Evolutionary conservation across 1,140 invertebrate genomes (phyloP).

Genomic region (Ips nitidus): DNA sequence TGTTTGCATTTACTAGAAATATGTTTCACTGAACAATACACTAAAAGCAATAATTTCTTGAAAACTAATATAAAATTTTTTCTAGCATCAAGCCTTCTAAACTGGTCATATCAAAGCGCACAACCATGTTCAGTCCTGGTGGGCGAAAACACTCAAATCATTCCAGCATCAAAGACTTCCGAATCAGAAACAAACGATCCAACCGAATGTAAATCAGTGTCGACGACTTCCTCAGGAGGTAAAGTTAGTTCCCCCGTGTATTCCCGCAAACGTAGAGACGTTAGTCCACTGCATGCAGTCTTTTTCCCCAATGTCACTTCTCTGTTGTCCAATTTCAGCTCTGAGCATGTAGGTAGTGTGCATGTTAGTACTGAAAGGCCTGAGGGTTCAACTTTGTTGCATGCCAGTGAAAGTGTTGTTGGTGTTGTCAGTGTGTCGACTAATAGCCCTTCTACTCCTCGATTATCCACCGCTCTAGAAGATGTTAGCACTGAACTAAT

Average conservation of each 20-base stretch:
- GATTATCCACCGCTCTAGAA: not conserved
- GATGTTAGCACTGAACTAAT: not conserved
- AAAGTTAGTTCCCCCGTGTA: constrained; percentile 48
- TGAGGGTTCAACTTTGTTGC: constrained; percentile 31
- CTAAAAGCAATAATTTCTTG: too few species aligned
- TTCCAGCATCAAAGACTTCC: constrained; percentile 63
- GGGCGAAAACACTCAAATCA: constrained; percentile 68
- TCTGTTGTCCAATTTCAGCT: constrained; percentile 14
- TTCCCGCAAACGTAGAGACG: constrained; percentile 49
- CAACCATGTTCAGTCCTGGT: constrained; percentile 82
- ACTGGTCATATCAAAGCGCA: constrained; percentile 76
- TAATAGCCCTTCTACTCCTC: constrained; percentile 17
- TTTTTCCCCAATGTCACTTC: constrained; percentile 39
- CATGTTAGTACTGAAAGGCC: constrained; percentile 42
- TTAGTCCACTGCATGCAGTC: constrained; percentile 45
- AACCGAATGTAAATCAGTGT: constrained; percentile 56
- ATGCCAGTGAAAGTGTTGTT: constrained; percentile 23
- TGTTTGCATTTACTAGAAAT: too few species aligned
- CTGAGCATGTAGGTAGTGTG: constrained; percentile 41
- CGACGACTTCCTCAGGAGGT: constrained; percentile 63
- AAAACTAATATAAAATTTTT: constrained; percentile 37
- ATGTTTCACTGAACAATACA: too few species aligned
- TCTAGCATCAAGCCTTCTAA: constrained; percentile 76
- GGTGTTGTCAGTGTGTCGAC: constrained; percentile 7
- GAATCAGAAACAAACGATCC: constrained; percentile 65